These are phyloP conservation scores for Drosophila yooni DNA, from an alignment of 2,888 invertebrate species.

Conservation along the genomic window DNA sequence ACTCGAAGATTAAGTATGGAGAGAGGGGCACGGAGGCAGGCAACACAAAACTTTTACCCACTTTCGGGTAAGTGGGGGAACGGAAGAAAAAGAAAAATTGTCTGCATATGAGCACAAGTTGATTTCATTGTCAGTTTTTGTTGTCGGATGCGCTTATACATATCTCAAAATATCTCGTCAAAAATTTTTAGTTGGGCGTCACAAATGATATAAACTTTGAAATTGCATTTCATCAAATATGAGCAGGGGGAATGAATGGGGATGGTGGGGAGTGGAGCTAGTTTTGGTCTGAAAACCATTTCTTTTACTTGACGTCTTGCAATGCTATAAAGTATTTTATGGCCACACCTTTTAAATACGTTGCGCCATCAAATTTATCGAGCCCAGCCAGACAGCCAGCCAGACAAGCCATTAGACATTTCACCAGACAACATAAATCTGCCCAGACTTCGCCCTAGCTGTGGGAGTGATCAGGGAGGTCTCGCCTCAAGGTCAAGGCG, in stretches of 20 bases:
- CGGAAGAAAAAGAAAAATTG: slow-evolving; percentile 8
- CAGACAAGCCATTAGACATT: slow-evolving; percentile 47
- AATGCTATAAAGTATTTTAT: slow-evolving; percentile 64
- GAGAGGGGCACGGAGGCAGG: background rate
- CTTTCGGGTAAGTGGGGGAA: slow-evolving; percentile 33
- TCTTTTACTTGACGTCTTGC: slow-evolving; percentile 31
- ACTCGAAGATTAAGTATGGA: slow-evolving; percentile 20
- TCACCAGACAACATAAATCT: slow-evolving; percentile 73
- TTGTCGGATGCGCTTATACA: slow-evolving; percentile 35
- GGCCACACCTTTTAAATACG: slow-evolving; percentile 27
- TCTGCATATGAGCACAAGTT: slow-evolving; percentile 39
- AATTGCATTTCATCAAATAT: slow-evolving; percentile 57
- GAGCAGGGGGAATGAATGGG: background rate
- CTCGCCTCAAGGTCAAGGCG: slow-evolving; percentile 64
- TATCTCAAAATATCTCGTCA: slow-evolving; percentile 55
- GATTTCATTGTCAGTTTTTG: slow-evolving; percentile 30
- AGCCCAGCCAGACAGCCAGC: slow-evolving; percentile 31
- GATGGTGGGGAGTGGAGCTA: too few species aligned
- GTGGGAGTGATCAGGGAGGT: slow-evolving; percentile 1
- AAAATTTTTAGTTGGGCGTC: slow-evolving; percentile 52
- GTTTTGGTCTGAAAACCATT: slow-evolving; percentile 7
- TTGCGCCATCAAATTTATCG: slow-evolving; percentile 65
- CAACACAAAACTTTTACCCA: slow-evolving; percentile 47
- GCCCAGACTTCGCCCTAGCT: background rate
- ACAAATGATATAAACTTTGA: slow-evolving; percentile 65